Base-by-base conservation (phyloP, 2,797 vertebrate species). In the Petrocephalus schoutedeni region DNA sequence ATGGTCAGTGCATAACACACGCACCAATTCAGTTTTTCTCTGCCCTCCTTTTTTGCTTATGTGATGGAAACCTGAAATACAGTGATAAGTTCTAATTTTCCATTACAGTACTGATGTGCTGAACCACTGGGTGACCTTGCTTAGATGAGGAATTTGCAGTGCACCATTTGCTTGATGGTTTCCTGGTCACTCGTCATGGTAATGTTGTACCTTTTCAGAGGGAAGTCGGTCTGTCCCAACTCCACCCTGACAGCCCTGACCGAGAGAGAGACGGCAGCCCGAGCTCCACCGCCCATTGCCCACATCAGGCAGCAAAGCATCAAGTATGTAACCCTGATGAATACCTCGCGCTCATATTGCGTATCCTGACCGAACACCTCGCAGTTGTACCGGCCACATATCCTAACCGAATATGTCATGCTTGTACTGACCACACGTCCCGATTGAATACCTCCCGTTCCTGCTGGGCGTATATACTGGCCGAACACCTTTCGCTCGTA, bases 201-300 rank as follows among this genome's bases (percentile, higher is more conserved):
- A 23, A 61, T 61, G n/a, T 56, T 56, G 2, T 56, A 14, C 12
- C 19, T 56, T 77, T n/a, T 36, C 91, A 99, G 98, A 92, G 98
- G 98, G 89, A 98, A 97, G 91, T 96, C 97, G 0, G 0, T 93
- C 57, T 98, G 97, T 93, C 98, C 97, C 19, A 96, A 95, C 93
- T 93, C 92, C 41, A 95, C 95, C 3, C 95, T 99, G 92, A 96
- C 96, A 7, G 94, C 96, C 23, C 90, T 99, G 88, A 96, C 99
- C 54, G 97, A 97, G 94, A 95, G 96, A 90, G 98, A 99, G 93
- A 96, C 94, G 6, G 90, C 95, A 19, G 91, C 90, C 1, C 96
- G 97, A 88, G 96, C 97, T 89, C 98, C 97, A 51, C 98, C 97
- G 87, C 97, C 97, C 77, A 97, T 99, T 91, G 96, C 97, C 93